Percentiles rank a stretch among this genome's conserved stretches.
Conservation (phyloP, 2,797 vertebrate species). For the Chelonia mydas region DNA sequence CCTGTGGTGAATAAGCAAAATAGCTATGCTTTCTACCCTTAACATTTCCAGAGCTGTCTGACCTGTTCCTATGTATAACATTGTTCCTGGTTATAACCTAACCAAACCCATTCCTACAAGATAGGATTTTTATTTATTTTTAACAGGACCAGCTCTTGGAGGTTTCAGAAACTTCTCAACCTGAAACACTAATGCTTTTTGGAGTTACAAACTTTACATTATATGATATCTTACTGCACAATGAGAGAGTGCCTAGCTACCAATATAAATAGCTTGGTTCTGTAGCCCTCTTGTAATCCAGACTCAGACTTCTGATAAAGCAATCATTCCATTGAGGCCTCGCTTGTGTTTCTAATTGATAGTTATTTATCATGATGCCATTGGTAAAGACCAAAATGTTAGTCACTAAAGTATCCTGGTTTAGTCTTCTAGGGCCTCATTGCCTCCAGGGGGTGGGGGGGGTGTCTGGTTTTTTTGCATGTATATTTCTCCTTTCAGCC, state of each 20-base stretch:
- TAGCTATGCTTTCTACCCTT: neutral
- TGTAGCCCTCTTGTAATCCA: neutral
- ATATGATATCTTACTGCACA: neutral
- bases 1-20: neutral
- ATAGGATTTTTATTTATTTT: too few relatives aligned
- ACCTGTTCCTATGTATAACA: neutral
- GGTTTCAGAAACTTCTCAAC: neutral
- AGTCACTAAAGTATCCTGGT: neutral
- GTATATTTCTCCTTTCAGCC: neutral
- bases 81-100: neutral
- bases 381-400: neutral
- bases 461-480: neutral
- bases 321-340: neutral
- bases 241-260: too few relatives aligned
- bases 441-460: neutral
- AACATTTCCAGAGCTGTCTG: neutral
- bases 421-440: neutral
- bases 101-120: too few relatives aligned
- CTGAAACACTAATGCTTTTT: neutral
- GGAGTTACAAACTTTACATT: neutral
- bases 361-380: neutral
- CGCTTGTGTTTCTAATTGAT: neutral
- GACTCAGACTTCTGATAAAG: neutral
- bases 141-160: neutral
- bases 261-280: neutral